phyloP scores from a whole-genome alignment of 1,140 invertebrate genomes.

The Apis florea region DNA sequence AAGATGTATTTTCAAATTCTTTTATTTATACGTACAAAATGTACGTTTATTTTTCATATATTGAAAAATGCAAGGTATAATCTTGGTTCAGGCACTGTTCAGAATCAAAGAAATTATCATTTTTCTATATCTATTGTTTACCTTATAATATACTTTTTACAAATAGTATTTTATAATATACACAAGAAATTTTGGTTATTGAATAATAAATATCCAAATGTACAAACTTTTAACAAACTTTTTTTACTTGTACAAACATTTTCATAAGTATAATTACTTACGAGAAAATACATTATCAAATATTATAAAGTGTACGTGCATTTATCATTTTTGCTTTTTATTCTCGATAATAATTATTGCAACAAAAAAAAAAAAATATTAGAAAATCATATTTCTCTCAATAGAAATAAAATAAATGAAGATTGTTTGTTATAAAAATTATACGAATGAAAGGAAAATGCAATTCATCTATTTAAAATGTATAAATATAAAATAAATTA shows the following conservation, averaged over 20 bases:
- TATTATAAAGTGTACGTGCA: too few species aligned
- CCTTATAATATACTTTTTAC: neutral
- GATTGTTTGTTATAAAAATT: neutral
- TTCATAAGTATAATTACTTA: neutral
- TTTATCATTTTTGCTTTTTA: neutral
- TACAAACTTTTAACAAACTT: neutral
- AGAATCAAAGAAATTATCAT: neutral
- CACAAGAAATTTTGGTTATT: neutral
- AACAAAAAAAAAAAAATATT: neutral
- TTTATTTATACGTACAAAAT: neutral
- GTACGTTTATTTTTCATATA: neutral
- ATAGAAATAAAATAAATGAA: neutral
- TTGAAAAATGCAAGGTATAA: neutral
- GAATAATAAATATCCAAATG: neutral
- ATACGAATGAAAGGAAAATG: conserved; percentile 1
- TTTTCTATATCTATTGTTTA: neutral
- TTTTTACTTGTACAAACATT: neutral
- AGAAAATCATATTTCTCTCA: neutral
- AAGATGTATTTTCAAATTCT: neutral
- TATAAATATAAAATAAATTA: conserved; percentile 59
- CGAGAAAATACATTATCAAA: neutral
- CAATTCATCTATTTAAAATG: conserved; percentile 17
- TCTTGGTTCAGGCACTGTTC: neutral
- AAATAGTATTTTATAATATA: neutral
- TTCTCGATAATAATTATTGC: neutral